Conservation (phyloP, 2,113 vertebrate genomes). For the Protomyctophum bolini region DNA sequence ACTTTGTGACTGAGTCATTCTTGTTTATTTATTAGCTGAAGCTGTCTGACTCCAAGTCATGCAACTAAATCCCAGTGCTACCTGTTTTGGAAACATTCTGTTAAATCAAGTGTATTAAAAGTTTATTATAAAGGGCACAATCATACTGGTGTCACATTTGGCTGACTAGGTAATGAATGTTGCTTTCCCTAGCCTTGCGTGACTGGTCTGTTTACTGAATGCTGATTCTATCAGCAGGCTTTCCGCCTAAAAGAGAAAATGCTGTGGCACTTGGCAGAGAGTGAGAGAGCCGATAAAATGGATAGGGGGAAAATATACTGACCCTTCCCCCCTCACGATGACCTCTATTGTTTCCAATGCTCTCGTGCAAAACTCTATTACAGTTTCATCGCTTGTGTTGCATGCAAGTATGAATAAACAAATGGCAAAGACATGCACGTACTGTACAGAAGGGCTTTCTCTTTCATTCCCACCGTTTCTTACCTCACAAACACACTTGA, state of each 20-base stretch:
- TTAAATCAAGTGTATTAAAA: too few relatives aligned
- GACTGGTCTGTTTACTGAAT: constrained; percentile 10
- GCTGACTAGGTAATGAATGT: background rate
- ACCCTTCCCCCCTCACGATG: background rate
- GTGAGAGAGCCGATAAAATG: background rate
- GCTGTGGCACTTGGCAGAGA: constrained; percentile 27
- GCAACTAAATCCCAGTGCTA: too few relatives aligned
- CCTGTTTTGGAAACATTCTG: too few relatives aligned
- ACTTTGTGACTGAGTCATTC: too few relatives aligned
- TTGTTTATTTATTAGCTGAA: too few relatives aligned
- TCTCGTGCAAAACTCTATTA: background rate
- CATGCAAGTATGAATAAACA: constrained; percentile 4
- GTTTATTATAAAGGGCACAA: too few relatives aligned
- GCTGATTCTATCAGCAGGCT: constrained; percentile 22
- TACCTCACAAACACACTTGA: too few relatives aligned
- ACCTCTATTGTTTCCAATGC: constrained; percentile 1
- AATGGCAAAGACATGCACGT: too few relatives aligned
- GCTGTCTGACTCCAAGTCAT: too few relatives aligned
- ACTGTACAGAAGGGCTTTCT: too few relatives aligned
- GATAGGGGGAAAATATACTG: constrained; percentile 24
- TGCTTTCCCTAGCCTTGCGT: background rate
- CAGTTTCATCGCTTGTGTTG: constrained; percentile 22
- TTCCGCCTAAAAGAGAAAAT: background rate
- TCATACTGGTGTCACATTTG: background rate
- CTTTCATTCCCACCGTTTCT: too few relatives aligned